Evolutionary conservation across 2,113 vertebrate species (phyloP), one percentile per base, ranked within the genome.

Genomic region (Percopsis transmontana): DNA sequence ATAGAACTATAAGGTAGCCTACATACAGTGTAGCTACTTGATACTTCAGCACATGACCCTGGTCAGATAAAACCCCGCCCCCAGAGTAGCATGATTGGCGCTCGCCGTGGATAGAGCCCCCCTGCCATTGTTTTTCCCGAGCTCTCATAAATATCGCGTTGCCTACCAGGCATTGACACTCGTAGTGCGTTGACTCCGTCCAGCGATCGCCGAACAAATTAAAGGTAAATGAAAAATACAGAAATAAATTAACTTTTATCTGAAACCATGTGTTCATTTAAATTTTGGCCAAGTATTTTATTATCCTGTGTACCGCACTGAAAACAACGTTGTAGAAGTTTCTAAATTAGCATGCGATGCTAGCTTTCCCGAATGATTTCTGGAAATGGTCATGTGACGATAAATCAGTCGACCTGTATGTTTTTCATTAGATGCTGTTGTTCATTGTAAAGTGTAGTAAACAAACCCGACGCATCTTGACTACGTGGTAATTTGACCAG

Each of bases 71-170:
- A 2, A 53, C 9, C 71, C 66, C 82, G 69, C 85, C 81, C 55
- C 11, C 51, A 23, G 3, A 4, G 56, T 20, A 2, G 21, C 71
- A 44, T 76, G 80, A 87, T 88, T 87, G 88, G 88, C 72, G 75
- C 52, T 9, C 0, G 52, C 27, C 27, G 8, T 33, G 8, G 0
- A 2, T 0, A 44, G 13, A 14, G 70, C 72, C 64, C 0, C 64
- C 0, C 4, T 0, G 16, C 11, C 0, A 18, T 44, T 64, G 13
- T 23, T 33, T 71, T 62, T 70, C 64, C 63, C 20, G 18, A 70
- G 77, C 50, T 13, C 5, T 38, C 84, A 84, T 82, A 86, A 79
- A 58, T 2, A 39, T 68, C 58, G 53, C 15, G 0, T 1, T 18
- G 41, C n/a, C 15, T 33, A 16, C 19, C 1, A 40, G 13, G 1